phyloP scores from a whole-genome alignment of 2,888 invertebrate genomes.

The Cerceris ruficornis region DNA sequence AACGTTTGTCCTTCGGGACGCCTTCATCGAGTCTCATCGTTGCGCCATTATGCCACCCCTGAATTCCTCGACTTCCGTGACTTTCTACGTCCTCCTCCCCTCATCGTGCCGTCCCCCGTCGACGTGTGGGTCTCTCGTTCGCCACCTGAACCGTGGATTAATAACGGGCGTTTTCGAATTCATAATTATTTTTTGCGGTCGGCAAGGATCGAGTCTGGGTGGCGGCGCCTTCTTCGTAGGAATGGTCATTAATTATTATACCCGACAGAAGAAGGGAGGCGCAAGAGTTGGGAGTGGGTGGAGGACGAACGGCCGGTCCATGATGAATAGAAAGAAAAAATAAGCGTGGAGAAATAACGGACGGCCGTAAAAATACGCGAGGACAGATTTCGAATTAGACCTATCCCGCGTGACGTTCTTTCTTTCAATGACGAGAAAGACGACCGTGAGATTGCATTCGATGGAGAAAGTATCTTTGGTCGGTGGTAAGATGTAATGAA shows the following conservation, averaged over 20 bases:
- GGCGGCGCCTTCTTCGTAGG: conserved; percentile 68
- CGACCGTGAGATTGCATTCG: conserved; percentile 19
- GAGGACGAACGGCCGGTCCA: conserved; percentile 47
- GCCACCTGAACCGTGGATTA: conserved; percentile 48
- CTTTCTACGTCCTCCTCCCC: neutral
- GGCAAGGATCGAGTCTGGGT: conserved; percentile 64
- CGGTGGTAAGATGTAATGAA: neutral
- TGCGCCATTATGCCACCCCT: neutral
- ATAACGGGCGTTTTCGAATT: conserved; percentile 67
- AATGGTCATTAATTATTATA: conserved; percentile 73
- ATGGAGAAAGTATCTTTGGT: conserved; percentile 1
- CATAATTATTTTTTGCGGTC: conserved; percentile 71
- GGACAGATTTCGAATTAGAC: conserved; percentile 60
- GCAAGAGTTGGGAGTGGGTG: conserved; percentile 56
- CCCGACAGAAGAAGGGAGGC: conserved; percentile 58
- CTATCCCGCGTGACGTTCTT: neutral
- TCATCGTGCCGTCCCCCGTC: neutral
- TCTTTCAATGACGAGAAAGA: conserved; percentile 6
- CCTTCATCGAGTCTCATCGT: conserved; percentile 16
- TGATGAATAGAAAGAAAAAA: conserved; percentile 62
- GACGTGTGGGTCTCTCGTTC: conserved; percentile 1
- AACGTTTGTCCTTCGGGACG: conserved; percentile 19
- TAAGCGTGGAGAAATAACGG: conserved; percentile 51
- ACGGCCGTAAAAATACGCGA: conserved; percentile 59
- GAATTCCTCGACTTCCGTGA: neutral